Base-by-base conservation (phyloP, 2,797 vertebrate genomes). In the Microctenopoma steveboyesi region DNA sequence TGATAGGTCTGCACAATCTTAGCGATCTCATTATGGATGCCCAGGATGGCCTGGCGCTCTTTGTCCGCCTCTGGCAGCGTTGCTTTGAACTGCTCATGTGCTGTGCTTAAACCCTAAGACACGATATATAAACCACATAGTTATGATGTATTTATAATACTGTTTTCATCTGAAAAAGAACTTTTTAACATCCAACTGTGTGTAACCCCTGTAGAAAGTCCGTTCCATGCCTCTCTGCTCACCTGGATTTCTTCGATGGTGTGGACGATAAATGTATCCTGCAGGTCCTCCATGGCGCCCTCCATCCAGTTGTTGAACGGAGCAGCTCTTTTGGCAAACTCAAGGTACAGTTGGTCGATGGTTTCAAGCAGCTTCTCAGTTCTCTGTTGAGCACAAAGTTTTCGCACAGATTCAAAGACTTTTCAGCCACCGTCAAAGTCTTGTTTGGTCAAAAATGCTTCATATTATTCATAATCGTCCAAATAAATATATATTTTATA, bases 221-320 rank as follows among this genome's bases (percentile, higher is more conserved):
- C 28, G 6, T 37, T 11, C 37, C 11, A 37, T 1, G 11, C 18
- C 46, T 16, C 14, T 3, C 13, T 0, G 15, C 79, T 79, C 52
- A 99, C 97, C 96, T 98, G 97, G 83, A 99, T 98, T 86, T 99
- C 98, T 82, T 99, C 98, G 16, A 99, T 98, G 81, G 97, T 98
- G 88, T 99, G 97, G 77, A 99, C 98, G 0, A 99, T 99, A 77
- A 99, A 99, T 0, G 97, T 97, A 78, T 99, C 98, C 93, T 99
- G 98, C 82, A 99, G 94, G 81, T 99, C 98, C 81, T 99, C 98
- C 97, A 99, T 98, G 61, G 98, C 98, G 10, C 97, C 97, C 84
- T 98, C 98, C 98, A 99, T 99, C 98, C 98, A 99, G 90, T 98
- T 99, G 93, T 99, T 99, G 94, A 99, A 99, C 9, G 98, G 98